Conservation (phyloP, 2,797 vertebrate genomes). For the Limnodromus scolopaceus region DNA sequence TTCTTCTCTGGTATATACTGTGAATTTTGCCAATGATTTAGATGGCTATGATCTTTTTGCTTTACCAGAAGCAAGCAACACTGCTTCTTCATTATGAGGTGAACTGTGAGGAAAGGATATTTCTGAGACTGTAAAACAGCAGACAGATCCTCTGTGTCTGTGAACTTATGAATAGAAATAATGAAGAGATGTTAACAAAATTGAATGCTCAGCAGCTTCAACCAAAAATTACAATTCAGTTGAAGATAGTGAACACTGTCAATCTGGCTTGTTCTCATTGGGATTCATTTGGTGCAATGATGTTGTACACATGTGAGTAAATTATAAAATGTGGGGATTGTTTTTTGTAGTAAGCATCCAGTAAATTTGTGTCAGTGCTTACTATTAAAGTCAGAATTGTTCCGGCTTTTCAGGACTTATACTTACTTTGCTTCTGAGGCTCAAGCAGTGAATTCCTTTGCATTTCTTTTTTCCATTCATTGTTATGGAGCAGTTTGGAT, state of each 20-base stretch:
- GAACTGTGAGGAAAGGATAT: neutral
- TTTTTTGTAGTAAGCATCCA: neutral
- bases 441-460: neutral
- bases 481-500: neutral
- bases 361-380: neutral
- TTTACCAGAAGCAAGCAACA: neutral
- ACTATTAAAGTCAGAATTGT: neutral
- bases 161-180: neutral
- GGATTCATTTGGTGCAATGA: neutral
- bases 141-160: neutral
- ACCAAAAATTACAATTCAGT: neutral
- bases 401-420: neutral
- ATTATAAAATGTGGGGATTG: accelerated
- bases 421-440: neutral
- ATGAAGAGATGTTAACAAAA: neutral
- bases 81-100: neutral
- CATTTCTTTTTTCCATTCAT: neutral
- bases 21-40: neutral
- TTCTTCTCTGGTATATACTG: neutral
- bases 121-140: neutral
- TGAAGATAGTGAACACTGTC: neutral
- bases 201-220: neutral
- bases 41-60: neutral
- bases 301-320: neutral
- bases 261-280: neutral